A percentile compares a stretch with the other conserved stretches of the same genome.
Evolutionary conservation across 2,113 vertebrate species (phyloP).

Genomic region (Actenoides lindsayi): DNA sequence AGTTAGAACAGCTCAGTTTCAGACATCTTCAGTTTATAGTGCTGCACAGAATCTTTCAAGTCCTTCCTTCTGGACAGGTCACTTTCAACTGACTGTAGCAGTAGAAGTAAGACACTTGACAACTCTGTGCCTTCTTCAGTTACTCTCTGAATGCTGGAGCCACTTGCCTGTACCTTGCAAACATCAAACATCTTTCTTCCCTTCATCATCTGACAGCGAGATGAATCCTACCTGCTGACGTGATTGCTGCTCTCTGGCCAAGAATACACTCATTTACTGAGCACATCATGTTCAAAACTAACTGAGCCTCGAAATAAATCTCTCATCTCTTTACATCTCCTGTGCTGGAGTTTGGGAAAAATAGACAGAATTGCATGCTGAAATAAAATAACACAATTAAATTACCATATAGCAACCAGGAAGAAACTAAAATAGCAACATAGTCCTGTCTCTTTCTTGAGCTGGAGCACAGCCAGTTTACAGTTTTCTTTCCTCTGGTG

Average conservation of each 20-base stretch:
- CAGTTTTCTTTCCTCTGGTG: not conserved
- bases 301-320: not conserved
- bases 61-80: fast-evolving
- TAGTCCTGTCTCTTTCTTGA: not conserved
- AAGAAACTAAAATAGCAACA: not conserved
- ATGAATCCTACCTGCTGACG: not conserved
- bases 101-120: not conserved
- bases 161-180: not conserved
- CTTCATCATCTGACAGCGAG: not conserved
- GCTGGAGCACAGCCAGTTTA: not conserved
- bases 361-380: not conserved
- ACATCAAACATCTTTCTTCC: not conserved
- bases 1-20: not conserved
- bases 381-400: not conserved
- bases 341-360: not conserved
- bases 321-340: not conserved
- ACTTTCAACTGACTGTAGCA: not conserved
- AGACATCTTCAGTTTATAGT: not conserved
- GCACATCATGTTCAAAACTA: not conserved
- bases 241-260: not conserved
- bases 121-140: not conserved
- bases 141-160: not conserved
- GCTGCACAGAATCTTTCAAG: not conserved
- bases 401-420: not conserved
- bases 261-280: not conserved